Evolutionary conservation across 1,140 invertebrate genomes (phyloP).

Genomic region (Portunus trituberculatus): DNA sequence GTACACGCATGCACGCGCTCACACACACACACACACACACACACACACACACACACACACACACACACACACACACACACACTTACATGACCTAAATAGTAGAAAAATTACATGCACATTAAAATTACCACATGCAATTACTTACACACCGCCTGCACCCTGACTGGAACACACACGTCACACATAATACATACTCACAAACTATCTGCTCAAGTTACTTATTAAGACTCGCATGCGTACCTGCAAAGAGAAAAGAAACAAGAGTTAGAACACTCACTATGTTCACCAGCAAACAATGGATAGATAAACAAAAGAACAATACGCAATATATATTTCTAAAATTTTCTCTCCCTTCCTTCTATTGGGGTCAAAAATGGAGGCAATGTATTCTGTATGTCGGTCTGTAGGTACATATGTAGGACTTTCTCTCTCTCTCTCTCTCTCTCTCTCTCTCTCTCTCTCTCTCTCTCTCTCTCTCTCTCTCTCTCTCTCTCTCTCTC

Average conservation of each 20-base stretch:
- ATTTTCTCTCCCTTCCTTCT: no score
- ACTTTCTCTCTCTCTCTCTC: neutral
- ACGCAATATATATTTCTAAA: neutral
- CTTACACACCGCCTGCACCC: neutral
- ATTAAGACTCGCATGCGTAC: neutral
- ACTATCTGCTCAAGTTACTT: neutral
- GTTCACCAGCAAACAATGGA: neutral
- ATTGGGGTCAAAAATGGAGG: no score
- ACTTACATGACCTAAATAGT: neutral
- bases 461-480: no score
- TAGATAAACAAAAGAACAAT: neutral
- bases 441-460: no score
- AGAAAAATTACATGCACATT: no score
- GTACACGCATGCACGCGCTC: neutral
- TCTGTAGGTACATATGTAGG: neutral
- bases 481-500: no score
- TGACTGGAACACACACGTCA: neutral
- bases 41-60: neutral
- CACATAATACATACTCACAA: slow-evolving; percentile 1
- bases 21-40: neutral
- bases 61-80: neutral
- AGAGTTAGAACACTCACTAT: neutral
- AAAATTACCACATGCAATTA: neutral
- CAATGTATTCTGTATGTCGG: no score
- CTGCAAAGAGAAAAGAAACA: slow-evolving; percentile 14